phyloP scores from a whole-genome alignment of 2,888 invertebrate species.

The Phymatocera aterrima region DNA sequence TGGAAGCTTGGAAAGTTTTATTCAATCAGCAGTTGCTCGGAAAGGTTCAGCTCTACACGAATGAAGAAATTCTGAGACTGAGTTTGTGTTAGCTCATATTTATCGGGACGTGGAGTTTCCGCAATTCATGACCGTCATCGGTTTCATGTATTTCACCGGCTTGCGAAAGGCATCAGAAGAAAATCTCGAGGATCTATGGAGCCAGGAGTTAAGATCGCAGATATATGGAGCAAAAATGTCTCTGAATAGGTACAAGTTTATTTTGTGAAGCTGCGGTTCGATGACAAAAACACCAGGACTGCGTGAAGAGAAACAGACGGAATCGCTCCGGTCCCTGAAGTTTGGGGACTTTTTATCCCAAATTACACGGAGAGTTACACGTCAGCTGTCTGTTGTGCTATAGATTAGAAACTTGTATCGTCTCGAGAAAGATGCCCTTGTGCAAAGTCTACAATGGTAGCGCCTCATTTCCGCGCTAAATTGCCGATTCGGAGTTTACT shows the following conservation, averaged over 20 bases:
- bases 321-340: conserved; percentile 46
- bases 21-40: conserved; percentile 39
- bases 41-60: conserved; percentile 40
- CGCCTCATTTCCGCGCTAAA: no score
- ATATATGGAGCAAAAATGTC: conserved; percentile 46
- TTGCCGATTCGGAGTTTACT: no score
- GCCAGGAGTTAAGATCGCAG: conserved; percentile 43
- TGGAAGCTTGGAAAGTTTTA: conserved; percentile 47
- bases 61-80: conserved; percentile 22
- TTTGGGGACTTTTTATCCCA: conserved; percentile 44
- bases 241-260: conserved; percentile 42
- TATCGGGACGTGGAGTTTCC: background rate
- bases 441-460: conserved; percentile 49
- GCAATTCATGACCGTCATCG: conserved; percentile 42
- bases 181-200: conserved; percentile 45
- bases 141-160: conserved; percentile 44
- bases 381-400: conserved; percentile 48
- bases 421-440: conserved; percentile 51
- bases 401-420: conserved; percentile 48
- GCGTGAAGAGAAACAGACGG: conserved; percentile 9
- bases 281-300: conserved; percentile 33
- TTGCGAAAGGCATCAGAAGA: conserved; percentile 40
- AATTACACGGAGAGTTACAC: conserved; percentile 53
- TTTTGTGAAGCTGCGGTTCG: conserved; percentile 42
- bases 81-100: no score